phyloP scores from a whole-genome alignment of 2,113 vertebrate species.

The Lipophrys pholis region DNA sequence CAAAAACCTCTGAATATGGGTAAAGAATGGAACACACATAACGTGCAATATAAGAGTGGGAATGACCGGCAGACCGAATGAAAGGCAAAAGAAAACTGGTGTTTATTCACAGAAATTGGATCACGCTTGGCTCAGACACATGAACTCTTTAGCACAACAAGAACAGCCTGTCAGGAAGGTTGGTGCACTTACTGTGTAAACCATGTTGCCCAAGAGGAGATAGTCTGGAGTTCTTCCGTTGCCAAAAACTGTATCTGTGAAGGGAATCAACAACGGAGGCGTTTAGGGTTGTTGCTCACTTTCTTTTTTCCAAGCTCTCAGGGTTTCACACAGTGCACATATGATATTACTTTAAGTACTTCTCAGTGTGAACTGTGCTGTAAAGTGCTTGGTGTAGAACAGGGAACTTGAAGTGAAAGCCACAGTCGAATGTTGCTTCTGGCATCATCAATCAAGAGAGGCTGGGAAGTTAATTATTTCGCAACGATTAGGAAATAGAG shows the following conservation, averaged over 20 bases:
- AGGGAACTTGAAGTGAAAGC: conserved; percentile 26
- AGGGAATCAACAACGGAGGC: conserved; percentile 68
- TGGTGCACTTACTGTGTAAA: conserved; percentile 93
- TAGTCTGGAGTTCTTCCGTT: conserved; percentile 96
- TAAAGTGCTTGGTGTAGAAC: conserved; percentile 27
- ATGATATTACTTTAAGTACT: conserved; percentile 22
- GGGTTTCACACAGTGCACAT: conserved; percentile 33
- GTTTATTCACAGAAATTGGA: conserved; percentile 24
- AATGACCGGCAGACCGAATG: conserved; percentile 4
- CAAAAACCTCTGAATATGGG: not conserved
- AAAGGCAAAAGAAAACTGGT: conserved; percentile 8
- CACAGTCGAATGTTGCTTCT: conserved; percentile 39
- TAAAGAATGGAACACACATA: not conserved
- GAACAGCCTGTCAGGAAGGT: conserved; percentile 35
- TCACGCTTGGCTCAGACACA: conserved; percentile 34
- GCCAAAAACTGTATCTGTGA: conserved; percentile 91
- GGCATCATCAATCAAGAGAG: conserved; percentile 33
- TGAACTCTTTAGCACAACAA: conserved; percentile 29
- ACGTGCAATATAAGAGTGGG: not conserved
- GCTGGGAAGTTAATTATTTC: conserved; percentile 39
- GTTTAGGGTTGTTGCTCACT: conserved; percentile 56
- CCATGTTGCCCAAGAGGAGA: conserved; percentile 96
- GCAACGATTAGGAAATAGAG: conserved; percentile 7
- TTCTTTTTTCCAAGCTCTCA: conserved; percentile 13
- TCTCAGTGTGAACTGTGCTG: conserved; percentile 29